phyloP scores from a whole-genome alignment of 2,797 vertebrate genomes.

The Choloepus didactylus region DNA sequence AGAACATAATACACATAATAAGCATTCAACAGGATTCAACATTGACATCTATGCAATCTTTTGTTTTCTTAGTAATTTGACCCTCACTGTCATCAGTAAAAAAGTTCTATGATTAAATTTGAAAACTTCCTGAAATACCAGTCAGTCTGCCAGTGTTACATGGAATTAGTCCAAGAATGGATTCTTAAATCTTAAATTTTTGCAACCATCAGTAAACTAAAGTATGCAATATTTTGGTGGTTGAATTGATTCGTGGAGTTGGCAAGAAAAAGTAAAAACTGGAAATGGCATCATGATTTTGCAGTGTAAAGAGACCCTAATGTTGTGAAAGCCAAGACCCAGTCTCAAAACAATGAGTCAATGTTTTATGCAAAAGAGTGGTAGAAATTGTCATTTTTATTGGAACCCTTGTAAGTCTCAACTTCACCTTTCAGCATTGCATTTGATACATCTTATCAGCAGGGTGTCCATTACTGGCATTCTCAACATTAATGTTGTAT shows the following conservation, averaged over 20 bases:
- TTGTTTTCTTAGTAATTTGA: not conserved
- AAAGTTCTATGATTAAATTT: not conserved
- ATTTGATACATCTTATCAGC: not conserved
- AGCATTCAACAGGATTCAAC: not conserved
- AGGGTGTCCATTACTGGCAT: not conserved
- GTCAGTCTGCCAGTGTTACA: not conserved
- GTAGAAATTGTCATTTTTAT: not conserved
- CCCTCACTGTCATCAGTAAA: not conserved
- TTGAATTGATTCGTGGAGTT: not conserved
- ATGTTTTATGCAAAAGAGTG: not conserved
- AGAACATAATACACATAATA: not conserved
- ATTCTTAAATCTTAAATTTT: not conserved
- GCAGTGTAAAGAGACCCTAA: not conserved
- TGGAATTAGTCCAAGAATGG: not conserved
- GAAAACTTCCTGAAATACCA: not conserved
- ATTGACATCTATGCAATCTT: not conserved
- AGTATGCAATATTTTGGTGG: not conserved
- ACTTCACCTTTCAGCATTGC: not conserved
- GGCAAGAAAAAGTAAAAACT: not conserved
- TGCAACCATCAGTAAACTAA: not conserved
- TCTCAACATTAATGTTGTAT: not conserved
- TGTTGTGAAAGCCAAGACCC: not conserved
- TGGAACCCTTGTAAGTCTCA: not conserved
- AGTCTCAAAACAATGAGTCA: not conserved
- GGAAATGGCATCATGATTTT: not conserved